phyloP scores from a whole-genome alignment of 1,140 invertebrate genomes.

The Bombyx mori region ASM3026992v2 NC_085114.1:8424501-8425000 shows the following conservation, averaged over 20 bases:
- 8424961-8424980: conserved; percentile 34
- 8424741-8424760: conserved; percentile 35
- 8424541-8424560: no score
- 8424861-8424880: conserved; percentile 52
- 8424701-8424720: conserved; percentile 19
- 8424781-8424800: conserved; percentile 55
- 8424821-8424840: conserved; percentile 40
- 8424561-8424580: no score
- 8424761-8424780: conserved; percentile 41
- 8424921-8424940: conserved; percentile 31
- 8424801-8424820: conserved; percentile 54
- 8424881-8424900: conserved; percentile 24
- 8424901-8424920: conserved; percentile 46
- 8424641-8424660: conserved; percentile 1
- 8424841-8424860: conserved; percentile 20
- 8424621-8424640: no score
- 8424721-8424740: conserved; percentile 46
- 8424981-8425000: conserved; percentile 32
- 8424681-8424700: conserved; percentile 27
- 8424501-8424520: no score
- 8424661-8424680: conserved; percentile 27
- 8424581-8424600: no score
- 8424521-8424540: no score
- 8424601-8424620: no score
- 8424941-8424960: conserved; percentile 1